phyloP scores from a whole-genome alignment of 2,113 vertebrate genomes.

The Indri indri region DNA sequence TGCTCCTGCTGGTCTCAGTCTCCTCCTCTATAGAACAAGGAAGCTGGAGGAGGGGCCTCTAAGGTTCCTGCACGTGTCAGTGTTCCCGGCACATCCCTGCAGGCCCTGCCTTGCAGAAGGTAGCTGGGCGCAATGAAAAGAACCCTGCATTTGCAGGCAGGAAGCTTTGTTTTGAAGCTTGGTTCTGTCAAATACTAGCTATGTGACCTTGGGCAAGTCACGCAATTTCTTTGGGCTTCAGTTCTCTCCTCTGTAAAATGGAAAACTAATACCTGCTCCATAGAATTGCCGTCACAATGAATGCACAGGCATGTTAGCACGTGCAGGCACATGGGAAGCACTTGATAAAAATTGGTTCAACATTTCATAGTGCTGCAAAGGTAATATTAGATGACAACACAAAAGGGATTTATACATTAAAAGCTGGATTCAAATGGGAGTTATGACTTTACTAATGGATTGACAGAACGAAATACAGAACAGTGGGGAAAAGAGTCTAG shows the following conservation, averaged over 20 bases:
- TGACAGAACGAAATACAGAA: not conserved
- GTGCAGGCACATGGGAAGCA: not conserved
- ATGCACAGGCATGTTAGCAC: not conserved
- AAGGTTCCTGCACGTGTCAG: not conserved
- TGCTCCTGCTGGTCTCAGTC: not conserved
- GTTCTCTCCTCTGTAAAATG: not conserved
- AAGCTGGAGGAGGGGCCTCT: not conserved
- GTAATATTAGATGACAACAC: not conserved
- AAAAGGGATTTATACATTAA: not conserved
- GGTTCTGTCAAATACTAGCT: not conserved
- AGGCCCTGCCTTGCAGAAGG: not conserved
- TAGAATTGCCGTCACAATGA: not conserved
- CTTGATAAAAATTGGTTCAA: not conserved
- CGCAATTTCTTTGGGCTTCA: not conserved
- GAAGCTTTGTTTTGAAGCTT: not conserved
- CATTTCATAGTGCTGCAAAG: not conserved
- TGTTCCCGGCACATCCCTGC: not conserved
- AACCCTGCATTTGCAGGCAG: not conserved
- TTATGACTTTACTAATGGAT: not conserved
- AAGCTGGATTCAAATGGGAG: not conserved
- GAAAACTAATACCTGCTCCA: not conserved
- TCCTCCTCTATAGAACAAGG: not conserved
- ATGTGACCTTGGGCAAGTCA: not conserved
- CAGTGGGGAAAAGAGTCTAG: not conserved
- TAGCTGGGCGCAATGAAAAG: not conserved